A percentile compares a stretch with the other conserved stretches of the same genome.
Evolutionary conservation across 35 echinoderm and acorn worm genomes (phyloP).

Genomic region (Anneissia japonica): DNA sequence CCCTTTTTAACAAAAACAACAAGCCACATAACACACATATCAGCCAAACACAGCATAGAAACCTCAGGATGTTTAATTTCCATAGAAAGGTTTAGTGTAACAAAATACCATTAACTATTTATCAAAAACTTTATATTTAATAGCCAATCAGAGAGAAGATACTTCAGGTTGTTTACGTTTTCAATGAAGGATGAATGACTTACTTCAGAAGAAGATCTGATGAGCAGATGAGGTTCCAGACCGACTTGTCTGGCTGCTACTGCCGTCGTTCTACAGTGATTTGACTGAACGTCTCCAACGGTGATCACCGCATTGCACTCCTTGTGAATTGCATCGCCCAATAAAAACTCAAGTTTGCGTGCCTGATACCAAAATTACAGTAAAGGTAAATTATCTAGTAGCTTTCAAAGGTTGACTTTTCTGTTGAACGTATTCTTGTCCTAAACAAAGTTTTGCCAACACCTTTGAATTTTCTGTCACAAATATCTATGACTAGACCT

Average conservation of each 20-base stretch:
- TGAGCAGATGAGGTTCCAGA: neutral
- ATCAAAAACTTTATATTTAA: neutral
- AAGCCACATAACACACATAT: too few species aligned
- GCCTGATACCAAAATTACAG: neutral
- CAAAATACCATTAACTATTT: too few species aligned
- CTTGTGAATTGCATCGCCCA: neutral
- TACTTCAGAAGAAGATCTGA: neutral
- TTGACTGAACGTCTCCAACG: neutral
- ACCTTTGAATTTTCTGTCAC: too few species aligned
- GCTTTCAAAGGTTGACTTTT: too few species aligned
- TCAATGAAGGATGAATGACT: neutral
- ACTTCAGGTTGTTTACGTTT: neutral
- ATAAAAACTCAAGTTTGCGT: slow-evolving; percentile 2
- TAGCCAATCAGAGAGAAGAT: neutral
- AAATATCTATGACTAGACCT: too few species aligned
- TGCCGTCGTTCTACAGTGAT: slow-evolving; percentile 17
- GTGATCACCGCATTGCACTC: neutral
- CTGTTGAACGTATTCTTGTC: too few species aligned
- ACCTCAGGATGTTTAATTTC: neutral
- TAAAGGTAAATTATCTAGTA: too few species aligned
- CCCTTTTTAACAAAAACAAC: too few species aligned
- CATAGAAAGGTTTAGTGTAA: too few species aligned
- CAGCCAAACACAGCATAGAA: too few species aligned
- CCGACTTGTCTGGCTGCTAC: slow-evolving; percentile 7
- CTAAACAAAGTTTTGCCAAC: too few species aligned